These are phyloP conservation scores for Caradrina clavipalpis DNA, from an alignment of 2,888 invertebrate species.

Conservation along the genomic window DNA sequence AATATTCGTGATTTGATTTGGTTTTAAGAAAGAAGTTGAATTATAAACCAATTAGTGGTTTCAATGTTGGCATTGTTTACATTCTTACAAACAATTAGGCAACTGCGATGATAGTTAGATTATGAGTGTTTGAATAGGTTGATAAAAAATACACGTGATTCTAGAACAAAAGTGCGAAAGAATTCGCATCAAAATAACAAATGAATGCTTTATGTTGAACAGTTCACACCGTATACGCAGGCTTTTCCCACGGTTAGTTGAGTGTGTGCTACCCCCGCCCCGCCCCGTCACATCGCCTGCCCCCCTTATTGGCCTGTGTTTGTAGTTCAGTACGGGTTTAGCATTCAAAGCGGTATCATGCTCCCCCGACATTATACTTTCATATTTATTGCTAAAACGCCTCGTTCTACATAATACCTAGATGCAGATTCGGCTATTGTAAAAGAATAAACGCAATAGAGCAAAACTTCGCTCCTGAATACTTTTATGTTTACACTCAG, in stretches of 20 bases:
- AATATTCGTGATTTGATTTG: slow-evolving; percentile 76
- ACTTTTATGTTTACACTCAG: slow-evolving; percentile 21
- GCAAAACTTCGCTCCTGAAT: slow-evolving; percentile 19
- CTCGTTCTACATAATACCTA: slow-evolving; percentile 75
- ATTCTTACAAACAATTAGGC: slow-evolving; percentile 26
- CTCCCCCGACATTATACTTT: slow-evolving; percentile 87
- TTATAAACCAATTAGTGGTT: slow-evolving; percentile 43
- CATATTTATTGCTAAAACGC: slow-evolving; percentile 88
- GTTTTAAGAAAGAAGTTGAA: slow-evolving; percentile 63
- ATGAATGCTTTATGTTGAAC: slow-evolving; percentile 79
- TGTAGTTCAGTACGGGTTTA: slow-evolving; percentile 88
- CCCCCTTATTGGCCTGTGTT: slow-evolving; percentile 79
- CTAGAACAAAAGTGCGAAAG: slow-evolving; percentile 68
- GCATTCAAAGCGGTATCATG: slow-evolving; percentile 88
- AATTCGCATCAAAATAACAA: slow-evolving; percentile 83
- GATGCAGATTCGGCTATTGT: slow-evolving; percentile 67
- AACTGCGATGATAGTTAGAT: slow-evolving; percentile 13
- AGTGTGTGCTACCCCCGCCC: slow-evolving; percentile 76
- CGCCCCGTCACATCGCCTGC: slow-evolving; percentile 65
- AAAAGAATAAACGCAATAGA: slow-evolving; percentile 53
- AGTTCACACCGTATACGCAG: slow-evolving; percentile 82
- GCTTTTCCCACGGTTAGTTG: slow-evolving; percentile 87
- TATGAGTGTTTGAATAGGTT: slow-evolving; percentile 20
- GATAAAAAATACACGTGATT: slow-evolving; percentile 37
- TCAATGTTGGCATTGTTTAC: slow-evolving; percentile 10